Base-by-base conservation (phyloP, 2,888 invertebrate genomes). In the Leucozona laternaria region DNA sequence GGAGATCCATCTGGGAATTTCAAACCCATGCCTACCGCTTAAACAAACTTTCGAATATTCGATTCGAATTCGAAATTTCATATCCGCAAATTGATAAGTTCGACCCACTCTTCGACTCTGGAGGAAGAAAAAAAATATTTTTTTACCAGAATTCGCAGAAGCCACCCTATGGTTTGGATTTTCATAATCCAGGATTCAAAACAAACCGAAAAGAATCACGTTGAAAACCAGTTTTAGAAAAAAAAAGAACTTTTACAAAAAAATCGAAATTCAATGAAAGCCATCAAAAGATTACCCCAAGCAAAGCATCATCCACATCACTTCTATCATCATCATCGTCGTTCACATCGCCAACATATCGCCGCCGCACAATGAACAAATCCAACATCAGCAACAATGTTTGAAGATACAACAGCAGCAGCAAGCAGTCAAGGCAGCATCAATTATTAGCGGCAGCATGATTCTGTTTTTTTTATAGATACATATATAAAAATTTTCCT, bases 281-380 rank as follows among this genome's bases (percentile, higher is more conserved):
- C 80, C 66, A 80, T 84, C 76, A 80, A 84, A 80, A 84, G 84
- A 84, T 84, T 84, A 84, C 76, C 71, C 64, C 64, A 66, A 84
- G 80, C 76, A 84, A 64, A 84, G 80, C 79, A 84, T 76, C 80
- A 83, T 78, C 73, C 78, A 58, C 73, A 78, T 82, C 78, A 78
- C 66, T 78, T 57, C 58, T 55, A 73, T 80, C 79, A 70, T 79
- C 78, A 68, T 28, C 60, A 40, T 40, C 31, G 2, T 31, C 34
- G 20, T 68, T 60, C 37, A 48, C 71, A 20, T 53, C 53, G 43
- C 22, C 43, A 70, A 77, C 50, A 70, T 58, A 57, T 78, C 43
- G 40, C 28, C 43, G 40, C 28, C 50, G 22, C 76, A 22, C 53
- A 43, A 25, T 5, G 43, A 40, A 72, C 25, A 60, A 22, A 50